phyloP scores from a whole-genome alignment of 2,888 invertebrate genomes.

The Lacanobia oleracea region DNA sequence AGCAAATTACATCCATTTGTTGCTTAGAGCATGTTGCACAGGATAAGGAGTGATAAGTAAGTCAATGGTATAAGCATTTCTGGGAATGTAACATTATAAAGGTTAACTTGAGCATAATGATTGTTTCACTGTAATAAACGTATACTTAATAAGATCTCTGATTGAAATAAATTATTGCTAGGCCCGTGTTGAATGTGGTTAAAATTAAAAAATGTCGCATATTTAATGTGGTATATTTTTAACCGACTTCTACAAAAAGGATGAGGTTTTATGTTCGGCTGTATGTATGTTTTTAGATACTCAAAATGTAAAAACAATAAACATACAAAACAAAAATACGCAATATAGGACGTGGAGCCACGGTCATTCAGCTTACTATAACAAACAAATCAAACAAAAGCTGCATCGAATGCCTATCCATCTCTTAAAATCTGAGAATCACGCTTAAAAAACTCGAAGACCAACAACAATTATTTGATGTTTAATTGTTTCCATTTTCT shows the following conservation, averaged over 20 bases:
- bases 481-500: conserved; percentile 83
- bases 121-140: not conserved
- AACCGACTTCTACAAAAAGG: too few species aligned
- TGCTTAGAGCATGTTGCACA: conserved; percentile 36
- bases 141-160: not conserved
- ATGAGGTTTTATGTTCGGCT: too few species aligned
- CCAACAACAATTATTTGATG: conserved; percentile 48
- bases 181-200: not conserved
- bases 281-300: too few species aligned
- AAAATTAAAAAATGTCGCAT: not conserved
- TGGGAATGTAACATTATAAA: not conserved
- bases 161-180: not conserved
- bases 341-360: not conserved
- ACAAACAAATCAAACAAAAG: not conserved
- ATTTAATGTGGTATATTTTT: not conserved
- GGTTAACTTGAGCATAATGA: not conserved
- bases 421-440: conserved; percentile 38
- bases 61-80: not conserved
- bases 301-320: too few species aligned
- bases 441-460: conserved; percentile 35
- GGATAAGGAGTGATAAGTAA: conserved; percentile 35
- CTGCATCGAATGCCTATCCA: conserved; percentile 38
- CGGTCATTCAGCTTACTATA: not conserved
- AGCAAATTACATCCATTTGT: conserved; percentile 74
- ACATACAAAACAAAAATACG: too few species aligned